phyloP scores from a whole-genome alignment of 2,797 vertebrate species.

The Premnoplex brunnescens region DNA sequence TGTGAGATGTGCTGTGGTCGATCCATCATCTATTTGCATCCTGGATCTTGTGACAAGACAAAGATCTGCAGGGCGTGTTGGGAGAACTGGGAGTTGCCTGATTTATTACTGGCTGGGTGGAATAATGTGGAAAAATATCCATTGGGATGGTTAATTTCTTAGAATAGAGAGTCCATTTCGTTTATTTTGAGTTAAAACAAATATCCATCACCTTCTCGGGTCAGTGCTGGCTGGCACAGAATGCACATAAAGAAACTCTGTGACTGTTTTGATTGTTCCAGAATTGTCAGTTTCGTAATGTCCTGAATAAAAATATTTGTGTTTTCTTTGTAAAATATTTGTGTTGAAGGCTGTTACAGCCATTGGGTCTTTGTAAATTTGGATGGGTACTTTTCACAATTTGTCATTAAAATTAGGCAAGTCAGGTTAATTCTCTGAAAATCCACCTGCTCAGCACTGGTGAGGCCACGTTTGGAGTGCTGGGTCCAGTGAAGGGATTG shows the following conservation, averaged over 20 bases:
- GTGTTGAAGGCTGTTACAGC: neutral
- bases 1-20: rapidly evolving
- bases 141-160: neutral
- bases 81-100: neutral
- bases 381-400: neutral
- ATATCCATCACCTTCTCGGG: neutral
- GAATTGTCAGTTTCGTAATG: neutral
- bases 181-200: neutral
- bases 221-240: neutral
- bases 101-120: neutral
- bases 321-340: neutral
- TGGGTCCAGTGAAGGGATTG: neutral
- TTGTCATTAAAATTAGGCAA: neutral
- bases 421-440: neutral
- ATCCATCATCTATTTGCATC: neutral
- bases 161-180: neutral
- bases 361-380: neutral
- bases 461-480: neutral
- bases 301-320: neutral
- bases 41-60: neutral
- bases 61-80: neutral
- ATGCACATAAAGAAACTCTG: neutral
- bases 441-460: neutral
- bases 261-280: neutral
- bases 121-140: neutral